Evolutionary conservation across 1,140 invertebrate species (phyloP).

Genomic region (Rhagoletis pomonella): DNA sequence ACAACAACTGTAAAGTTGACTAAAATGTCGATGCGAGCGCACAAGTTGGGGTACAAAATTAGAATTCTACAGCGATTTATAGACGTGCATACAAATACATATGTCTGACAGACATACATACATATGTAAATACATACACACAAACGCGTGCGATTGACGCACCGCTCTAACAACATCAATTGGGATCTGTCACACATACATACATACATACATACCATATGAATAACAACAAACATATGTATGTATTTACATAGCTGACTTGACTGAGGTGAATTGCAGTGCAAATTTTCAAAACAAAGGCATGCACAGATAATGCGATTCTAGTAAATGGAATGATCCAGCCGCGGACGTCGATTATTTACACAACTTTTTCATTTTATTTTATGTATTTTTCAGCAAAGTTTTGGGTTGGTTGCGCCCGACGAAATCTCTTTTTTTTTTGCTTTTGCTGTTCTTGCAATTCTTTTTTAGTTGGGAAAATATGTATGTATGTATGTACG

Average conservation of each 20-base stretch:
- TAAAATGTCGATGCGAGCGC: not conserved
- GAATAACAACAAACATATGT: no score
- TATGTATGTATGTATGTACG: not conserved
- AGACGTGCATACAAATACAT: not conserved
- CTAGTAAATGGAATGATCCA: not conserved
- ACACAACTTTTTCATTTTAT: slow-evolving; percentile 32
- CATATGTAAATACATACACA: not conserved
- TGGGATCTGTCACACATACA: not conserved
- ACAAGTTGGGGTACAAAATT: slow-evolving; percentile 21
- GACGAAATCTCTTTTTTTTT: not conserved
- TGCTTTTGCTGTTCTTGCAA: not conserved
- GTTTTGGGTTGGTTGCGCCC: slow-evolving; percentile 18
- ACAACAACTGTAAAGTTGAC: not conserved
- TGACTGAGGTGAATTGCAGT: not conserved
- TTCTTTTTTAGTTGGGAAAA: not conserved
- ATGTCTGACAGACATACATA: not conserved
- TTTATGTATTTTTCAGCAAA: not conserved
- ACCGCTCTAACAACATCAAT: not conserved
- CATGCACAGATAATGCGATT: not conserved
- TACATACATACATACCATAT: no score
- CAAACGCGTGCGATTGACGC: not conserved
- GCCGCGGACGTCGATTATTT: slow-evolving; percentile 1
- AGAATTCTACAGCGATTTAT: not conserved
- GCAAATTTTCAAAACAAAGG: slow-evolving; percentile 36
- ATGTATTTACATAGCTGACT: no score